A percentile compares a stretch with the other conserved stretches of the same genome.
Evolutionary conservation across 2,797 vertebrate genomes (phyloP).

Genomic region (Coluber constrictor): DNA sequence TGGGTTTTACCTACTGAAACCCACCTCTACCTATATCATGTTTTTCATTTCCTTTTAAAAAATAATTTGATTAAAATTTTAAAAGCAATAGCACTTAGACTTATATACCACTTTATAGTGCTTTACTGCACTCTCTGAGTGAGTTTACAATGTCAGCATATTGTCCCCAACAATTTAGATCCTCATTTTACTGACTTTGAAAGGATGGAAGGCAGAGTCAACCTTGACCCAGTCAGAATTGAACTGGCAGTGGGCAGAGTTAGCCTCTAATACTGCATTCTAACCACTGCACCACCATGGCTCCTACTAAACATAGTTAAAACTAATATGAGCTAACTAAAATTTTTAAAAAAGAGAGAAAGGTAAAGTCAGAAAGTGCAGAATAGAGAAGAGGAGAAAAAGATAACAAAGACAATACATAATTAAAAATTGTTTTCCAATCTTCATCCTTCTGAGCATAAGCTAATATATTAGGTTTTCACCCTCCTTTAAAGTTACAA

Average conservation of each 20-base stretch:
- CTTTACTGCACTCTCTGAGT: not conserved
- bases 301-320: not conserved
- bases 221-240: not conserved
- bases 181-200: not conserved
- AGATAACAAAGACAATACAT: not conserved
- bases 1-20: no score
- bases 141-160: not conserved
- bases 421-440: not conserved
- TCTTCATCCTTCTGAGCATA: not conserved
- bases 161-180: not conserved
- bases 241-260: not conserved
- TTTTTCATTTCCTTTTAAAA: slow-evolving; percentile 5
- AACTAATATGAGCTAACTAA: not conserved
- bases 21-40: not conserved
- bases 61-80: not conserved
- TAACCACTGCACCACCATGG: not conserved
- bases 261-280: not conserved
- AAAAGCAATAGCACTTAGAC: not conserved
- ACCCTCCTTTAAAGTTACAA: not conserved
- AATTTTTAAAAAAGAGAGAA: not conserved
- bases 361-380: not conserved
- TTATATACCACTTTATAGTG: not conserved
- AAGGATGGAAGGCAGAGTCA: not conserved
- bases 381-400: not conserved
- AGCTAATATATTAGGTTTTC: not conserved